These are phyloP conservation scores for Deilephila elpenor DNA, from an alignment of 2,888 invertebrate genomes.

Conservation along the genomic window DNA sequence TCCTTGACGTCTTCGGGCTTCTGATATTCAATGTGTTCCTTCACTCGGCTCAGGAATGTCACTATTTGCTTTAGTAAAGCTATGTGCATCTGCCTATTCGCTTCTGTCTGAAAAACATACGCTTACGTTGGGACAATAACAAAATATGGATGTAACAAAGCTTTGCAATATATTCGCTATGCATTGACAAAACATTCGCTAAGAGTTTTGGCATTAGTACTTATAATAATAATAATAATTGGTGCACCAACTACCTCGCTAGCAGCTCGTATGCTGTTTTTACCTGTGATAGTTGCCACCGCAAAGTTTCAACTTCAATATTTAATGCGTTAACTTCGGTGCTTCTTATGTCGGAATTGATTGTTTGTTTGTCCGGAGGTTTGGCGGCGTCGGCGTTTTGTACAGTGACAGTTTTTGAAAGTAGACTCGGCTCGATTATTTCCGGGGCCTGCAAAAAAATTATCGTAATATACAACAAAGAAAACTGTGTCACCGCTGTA, in stretches of 20 bases:
- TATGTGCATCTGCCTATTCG: constrained; percentile 89
- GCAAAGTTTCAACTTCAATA: constrained; percentile 87
- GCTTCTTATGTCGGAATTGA: constrained; percentile 56
- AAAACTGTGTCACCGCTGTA: constrained; percentile 45
- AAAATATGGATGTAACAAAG: constrained; percentile 31
- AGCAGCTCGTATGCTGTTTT: constrained; percentile 19
- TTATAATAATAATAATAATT: constrained; percentile 39
- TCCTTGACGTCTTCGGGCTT: constrained; percentile 48
- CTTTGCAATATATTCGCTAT: constrained; percentile 45
- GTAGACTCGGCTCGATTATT: constrained; percentile 70
- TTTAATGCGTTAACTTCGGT: constrained; percentile 83
- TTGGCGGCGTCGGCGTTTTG: constrained; percentile 60
- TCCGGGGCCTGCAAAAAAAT: constrained; percentile 72
- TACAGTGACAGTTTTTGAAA: constrained; percentile 65
- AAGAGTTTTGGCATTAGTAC: constrained; percentile 28
- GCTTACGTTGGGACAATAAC: constrained; percentile 47
- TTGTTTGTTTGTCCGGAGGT: constrained; percentile 56
- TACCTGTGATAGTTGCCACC: constrained; percentile 91
- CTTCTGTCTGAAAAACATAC: constrained; percentile 85
- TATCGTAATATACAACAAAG: constrained; percentile 43
- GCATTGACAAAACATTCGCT: constrained; percentile 39
- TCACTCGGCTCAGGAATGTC: constrained; percentile 87
- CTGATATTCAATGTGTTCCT: constrained; percentile 85
- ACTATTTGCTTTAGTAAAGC: constrained; percentile 89
- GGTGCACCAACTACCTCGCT: constrained; percentile 58